Evolutionary conservation across 2,888 invertebrate species (phyloP), one percentile per base, ranked within the genome.

Genomic region (Pandemis cinnamomeana): DNA sequence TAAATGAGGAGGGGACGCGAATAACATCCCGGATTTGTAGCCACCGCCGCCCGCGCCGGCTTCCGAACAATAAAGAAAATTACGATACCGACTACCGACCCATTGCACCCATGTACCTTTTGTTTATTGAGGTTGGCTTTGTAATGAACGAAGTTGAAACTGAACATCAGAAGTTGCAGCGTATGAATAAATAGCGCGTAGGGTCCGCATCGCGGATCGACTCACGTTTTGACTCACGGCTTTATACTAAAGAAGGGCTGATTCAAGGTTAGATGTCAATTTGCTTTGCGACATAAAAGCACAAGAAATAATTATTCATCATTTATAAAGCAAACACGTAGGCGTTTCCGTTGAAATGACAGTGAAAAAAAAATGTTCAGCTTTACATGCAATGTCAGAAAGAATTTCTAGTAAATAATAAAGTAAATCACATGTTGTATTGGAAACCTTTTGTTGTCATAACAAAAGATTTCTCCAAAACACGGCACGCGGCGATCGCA

Each of bases 1-100:
- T 90, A 93, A 93, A 92, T 93, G 91, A 92, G 91, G 88, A 89
- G 92, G 92, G 92, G 92, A 90, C 87, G 86, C 85, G 85, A 82
- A 83, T 82, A 85, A 86, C 85, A 82, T 83, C 81, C 79, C 79
- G 82, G 83, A 83, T 87, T 86, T 86, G 87, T 87, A 84, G 84
- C 84, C 84, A 79, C 84, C 84, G 85, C 83, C 85, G 87, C 69
- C 64, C 85, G 85, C 69, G 87, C 85, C 84, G 86, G 83, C 82
- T 73, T 69, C 73, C 69, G 60, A 87, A 87, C 88, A 89, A 89
- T 89, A 89, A 89, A 89, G 88, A 86, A 89, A 89, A 89, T 89
- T 89, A 87, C 89, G 83, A 85, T 86, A 83, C 83, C 82, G 76
- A 85, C 82, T 86, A 87, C 82, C 83, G 82, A 84, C 73, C 69